A percentile compares a stretch with the other conserved stretches of the same genome.
Conservation (phyloP, 2,113 vertebrate species). For the Callospermophilus lateralis region DNA sequence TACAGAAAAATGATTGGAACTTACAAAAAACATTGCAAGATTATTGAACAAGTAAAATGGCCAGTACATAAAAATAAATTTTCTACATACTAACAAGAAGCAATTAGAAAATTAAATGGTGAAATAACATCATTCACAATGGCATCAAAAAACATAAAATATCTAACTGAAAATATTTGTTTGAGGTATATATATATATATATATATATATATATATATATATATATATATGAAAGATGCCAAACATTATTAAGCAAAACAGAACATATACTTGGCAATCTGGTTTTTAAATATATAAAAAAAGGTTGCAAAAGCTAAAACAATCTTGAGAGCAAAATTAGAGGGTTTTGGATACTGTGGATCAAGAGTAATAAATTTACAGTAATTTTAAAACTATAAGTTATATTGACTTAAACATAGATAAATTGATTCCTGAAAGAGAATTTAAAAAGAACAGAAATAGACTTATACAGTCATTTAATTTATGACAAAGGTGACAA, state of each 20-base stretch:
- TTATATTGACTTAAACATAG: not conserved
- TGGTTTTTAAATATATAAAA: not conserved
- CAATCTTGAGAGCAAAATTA: slow-evolving; percentile 32
- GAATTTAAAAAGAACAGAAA: not conserved
- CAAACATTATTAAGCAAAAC: not conserved
- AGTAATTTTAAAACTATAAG: slow-evolving; percentile 39
- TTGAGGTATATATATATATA: not conserved
- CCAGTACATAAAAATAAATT: not conserved
- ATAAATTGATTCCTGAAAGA: not conserved
- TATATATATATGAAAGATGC: not conserved
- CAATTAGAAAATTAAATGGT: slow-evolving; percentile 52
- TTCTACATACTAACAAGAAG: not conserved
- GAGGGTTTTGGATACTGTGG: not conserved
- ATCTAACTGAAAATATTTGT: not conserved
- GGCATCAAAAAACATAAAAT: not conserved
- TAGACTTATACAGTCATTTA: not conserved
- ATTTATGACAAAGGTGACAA: not conserved
- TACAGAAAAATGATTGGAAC: not conserved
- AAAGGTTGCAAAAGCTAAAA: not conserved
- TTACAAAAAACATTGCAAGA: not conserved
- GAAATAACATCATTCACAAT: not conserved
- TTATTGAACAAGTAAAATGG: not conserved
- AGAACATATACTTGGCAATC: not conserved
- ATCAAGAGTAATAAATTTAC: slow-evolving; percentile 27
- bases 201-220: no score